Conservation (phyloP, 2,113 vertebrate species). For the Ictalurus furcatus region DNA sequence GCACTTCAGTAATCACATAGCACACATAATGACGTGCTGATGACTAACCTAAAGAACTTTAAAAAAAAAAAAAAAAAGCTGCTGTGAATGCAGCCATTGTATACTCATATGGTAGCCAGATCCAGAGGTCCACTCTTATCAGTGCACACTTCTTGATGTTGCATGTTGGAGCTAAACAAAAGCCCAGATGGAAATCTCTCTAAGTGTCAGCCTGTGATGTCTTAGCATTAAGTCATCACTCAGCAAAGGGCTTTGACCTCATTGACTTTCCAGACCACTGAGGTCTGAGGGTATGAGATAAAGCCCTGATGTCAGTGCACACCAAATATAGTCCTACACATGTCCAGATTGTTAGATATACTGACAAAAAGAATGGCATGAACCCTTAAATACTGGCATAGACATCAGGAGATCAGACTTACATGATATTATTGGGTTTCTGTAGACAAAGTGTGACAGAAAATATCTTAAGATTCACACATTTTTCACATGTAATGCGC, state of each 20-base stretch:
- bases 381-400: background rate
- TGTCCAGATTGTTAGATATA: background rate
- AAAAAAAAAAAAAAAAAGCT: background rate
- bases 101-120: conserved; percentile 10
- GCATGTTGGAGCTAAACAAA: background rate
- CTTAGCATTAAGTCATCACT: background rate
- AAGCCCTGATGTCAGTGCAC: conserved; percentile 45
- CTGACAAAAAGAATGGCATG: background rate
- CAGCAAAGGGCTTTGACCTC: conserved; percentile 22
- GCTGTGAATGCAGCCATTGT: background rate
- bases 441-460: background rate
- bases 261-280: conserved; percentile 7
- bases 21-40: background rate
- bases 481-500: background rate
- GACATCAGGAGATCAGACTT: background rate
- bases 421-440: background rate
- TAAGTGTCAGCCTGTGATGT: conserved; percentile 12
- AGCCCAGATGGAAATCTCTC: conserved; percentile 24
- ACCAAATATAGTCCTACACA: conserved; percentile 8
- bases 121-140: background rate
- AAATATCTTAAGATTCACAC: background rate
- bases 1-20: background rate
- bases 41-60: background rate
- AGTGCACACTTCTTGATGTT: background rate
- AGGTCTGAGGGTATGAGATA: conserved; percentile 58